Conservation (phyloP, 2,797 vertebrate genomes). For the Echeneis naucrates region DNA sequence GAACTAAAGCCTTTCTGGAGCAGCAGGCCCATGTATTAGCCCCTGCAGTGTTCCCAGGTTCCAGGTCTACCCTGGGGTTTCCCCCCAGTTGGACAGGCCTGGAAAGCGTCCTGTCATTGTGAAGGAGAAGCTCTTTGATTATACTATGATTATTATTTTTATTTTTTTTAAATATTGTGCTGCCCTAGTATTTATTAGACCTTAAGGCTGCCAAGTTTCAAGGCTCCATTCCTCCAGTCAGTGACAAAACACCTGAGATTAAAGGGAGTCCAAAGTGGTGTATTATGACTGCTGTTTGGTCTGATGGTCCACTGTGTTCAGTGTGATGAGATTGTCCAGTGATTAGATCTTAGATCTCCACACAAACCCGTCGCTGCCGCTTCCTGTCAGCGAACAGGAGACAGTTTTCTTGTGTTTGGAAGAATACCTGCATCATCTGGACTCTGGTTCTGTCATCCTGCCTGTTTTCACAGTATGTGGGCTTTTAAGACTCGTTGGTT, state of each 20-base stretch:
- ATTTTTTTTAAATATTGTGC: too few relatives aligned
- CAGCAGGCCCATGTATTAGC: too few relatives aligned
- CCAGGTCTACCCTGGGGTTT: too few relatives aligned
- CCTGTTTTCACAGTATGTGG: constrained; percentile 8
- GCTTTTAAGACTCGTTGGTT: constrained; percentile 14
- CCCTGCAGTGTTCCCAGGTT: too few relatives aligned
- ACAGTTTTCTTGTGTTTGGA: constrained; percentile 28
- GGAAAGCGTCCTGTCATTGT: too few relatives aligned
- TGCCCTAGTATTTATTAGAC: background rate
- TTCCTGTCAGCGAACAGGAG: constrained; percentile 6
- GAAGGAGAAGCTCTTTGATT: too few relatives aligned
- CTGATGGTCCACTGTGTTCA: background rate
- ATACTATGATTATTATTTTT: too few relatives aligned
- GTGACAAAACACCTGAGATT: background rate
- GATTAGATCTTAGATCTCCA: constrained; percentile 30
- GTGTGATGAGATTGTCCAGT: background rate
- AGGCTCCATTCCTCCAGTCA: background rate
- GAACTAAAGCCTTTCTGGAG: too few relatives aligned
- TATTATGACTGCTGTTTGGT: background rate
- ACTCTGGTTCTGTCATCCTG: constrained; percentile 25
- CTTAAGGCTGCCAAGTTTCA: background rate
- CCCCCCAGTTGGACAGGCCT: too few relatives aligned
- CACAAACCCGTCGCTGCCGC: background rate
- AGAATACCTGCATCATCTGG: constrained; percentile 44
- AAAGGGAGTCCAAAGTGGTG: background rate